Evolutionary conservation across 1,140 invertebrate species (phyloP).

Genomic region (Drosophila melanogaster): Release_6_plus_ISO1_MT NT_033777.3:8956501-8957000

Average conservation of each 20-base stretch:
- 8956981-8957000: too few relatives aligned
- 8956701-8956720: constrained; percentile 71
- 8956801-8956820: background rate
- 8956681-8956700: constrained; percentile 48
- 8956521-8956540: constrained; percentile 6
- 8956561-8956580: constrained; percentile 70
- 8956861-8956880: background rate
- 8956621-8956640: constrained; percentile 42
- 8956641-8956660: constrained; percentile 62
- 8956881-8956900: too few relatives aligned
- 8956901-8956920: background rate
- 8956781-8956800: constrained; percentile 19
- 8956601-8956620: constrained; percentile 49
- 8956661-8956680: constrained; percentile 48
- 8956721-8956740: constrained; percentile 76
- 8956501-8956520: constrained; percentile 18
- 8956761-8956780: constrained; percentile 7
- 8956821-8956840: constrained; percentile 7
- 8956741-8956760: constrained; percentile 65
- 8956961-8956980: too few relatives aligned
- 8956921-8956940: constrained; percentile 27
- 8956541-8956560: constrained; percentile 62
- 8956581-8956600: constrained; percentile 76
- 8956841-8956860: background rate
- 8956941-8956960: background rate